Evolutionary conservation across 2,113 vertebrate genomes (phyloP), one percentile per base, ranked within the genome.

Genomic region (Myiagra hebetior): DNA sequence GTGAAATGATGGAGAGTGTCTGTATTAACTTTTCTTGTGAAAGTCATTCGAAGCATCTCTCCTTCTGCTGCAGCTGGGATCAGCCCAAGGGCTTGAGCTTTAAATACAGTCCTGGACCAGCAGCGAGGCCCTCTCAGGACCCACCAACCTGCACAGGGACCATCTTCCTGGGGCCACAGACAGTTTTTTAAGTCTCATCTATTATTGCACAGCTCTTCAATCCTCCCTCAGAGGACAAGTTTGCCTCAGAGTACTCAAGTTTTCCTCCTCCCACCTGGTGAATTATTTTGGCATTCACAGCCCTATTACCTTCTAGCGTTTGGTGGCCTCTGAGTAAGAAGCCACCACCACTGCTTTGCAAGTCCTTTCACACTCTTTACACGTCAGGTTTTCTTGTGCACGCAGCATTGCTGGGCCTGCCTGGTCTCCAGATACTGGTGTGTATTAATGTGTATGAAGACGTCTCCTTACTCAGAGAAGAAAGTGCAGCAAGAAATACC

Each of bases 401-500:
- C 10, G 41, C 33, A 44, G 4, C 14, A 4, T 26, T 27, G 11
- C 55, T 2, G 1, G 41, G 33, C 27, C 27, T 33, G 30, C 31
- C n/a, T 33, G 37, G 31, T 52, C n/a, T 49, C 56, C 47, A 53
- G 65, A 2, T 41, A 22, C 30, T n/a, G 16, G 19, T 49, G 67
- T 49, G 8, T 28, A 31, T 33, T 30, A 12, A 11, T 21, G 26
- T 1, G 3, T 12, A 33, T 49, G 59, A 64, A 77, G 53, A 59
- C 16, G 33, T 56, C 22, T 84, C 39, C 44, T 84, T 47, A 31
- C 73, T 42, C 65, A 1, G 2, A 89, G 65, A 65, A 88, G 70
- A 82, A 91, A 67, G 39, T 52, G 30, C 52, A 88, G 79, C 65
- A 63, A 85, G 84, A 95, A 94, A 83, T 83, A 18, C 30, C 72